Conservation (phyloP, 2,113 vertebrate species). For the Ciconia boyciana region DNA sequence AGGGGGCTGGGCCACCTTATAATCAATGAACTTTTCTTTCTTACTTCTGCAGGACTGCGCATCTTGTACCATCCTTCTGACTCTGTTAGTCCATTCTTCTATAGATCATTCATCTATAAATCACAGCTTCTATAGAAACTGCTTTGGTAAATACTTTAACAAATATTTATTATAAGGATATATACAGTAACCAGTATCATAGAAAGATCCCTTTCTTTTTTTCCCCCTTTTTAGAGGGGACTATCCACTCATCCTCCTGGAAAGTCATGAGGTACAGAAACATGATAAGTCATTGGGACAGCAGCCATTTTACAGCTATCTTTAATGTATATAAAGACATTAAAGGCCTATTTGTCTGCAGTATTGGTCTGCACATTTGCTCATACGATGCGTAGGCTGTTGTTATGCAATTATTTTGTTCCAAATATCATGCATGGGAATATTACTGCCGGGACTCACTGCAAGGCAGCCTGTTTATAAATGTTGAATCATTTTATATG, state of each 20-base stretch:
- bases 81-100: not conserved
- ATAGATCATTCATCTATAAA: not conserved
- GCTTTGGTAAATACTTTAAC: not conserved
- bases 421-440: not conserved
- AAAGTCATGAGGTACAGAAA: not conserved
- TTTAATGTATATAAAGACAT: not conserved
- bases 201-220: not conserved
- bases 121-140: not conserved
- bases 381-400: not conserved
- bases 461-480: not conserved
- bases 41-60: not conserved
- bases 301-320: not conserved
- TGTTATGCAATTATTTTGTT: not conserved
- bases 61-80: not conserved
- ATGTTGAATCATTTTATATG: not conserved
- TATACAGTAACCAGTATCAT: not conserved
- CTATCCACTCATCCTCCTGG: not conserved
- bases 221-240: not conserved
- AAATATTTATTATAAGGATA: not conserved
- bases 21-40: not conserved
- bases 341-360: not conserved
- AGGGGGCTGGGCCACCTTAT: too few species aligned
- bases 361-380: not conserved
- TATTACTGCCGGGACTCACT: not conserved
- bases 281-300: not conserved